phyloP scores from a whole-genome alignment of 1,140 invertebrate species.

The Euglossa dilemma region DNA sequence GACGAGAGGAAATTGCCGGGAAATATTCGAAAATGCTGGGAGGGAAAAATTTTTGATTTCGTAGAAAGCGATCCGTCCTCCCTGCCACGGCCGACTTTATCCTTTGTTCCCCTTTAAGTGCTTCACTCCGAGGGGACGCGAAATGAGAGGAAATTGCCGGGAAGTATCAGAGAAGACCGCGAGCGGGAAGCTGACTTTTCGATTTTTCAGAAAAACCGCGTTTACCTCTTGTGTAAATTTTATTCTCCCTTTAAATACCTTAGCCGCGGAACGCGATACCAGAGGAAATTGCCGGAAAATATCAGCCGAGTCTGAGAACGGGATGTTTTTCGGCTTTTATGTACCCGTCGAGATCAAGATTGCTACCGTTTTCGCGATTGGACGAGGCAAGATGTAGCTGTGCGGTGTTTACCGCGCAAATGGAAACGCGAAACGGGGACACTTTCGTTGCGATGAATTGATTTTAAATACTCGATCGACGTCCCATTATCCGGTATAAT shows the following conservation, averaged over 20 bases:
- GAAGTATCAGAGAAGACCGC: background rate
- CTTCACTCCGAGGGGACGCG: background rate
- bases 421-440: background rate
- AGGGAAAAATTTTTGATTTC: conserved; percentile 12
- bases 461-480: background rate
- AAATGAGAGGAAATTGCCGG: conserved; percentile 17
- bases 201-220: background rate
- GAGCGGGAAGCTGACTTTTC: background rate
- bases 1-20: background rate
- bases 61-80: background rate
- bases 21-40: background rate
- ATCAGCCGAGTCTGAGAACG: background rate
- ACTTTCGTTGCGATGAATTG: background rate
- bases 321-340: background rate
- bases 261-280: background rate
- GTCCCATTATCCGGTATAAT: background rate
- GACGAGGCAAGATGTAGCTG: background rate
- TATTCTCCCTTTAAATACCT: conserved; percentile 3
- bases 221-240: conserved; percentile 1
- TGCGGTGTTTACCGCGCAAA: too few relatives aligned
- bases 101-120: conserved; percentile 13
- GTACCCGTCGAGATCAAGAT: background rate
- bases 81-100: background rate
- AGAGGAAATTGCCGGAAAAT: conserved; percentile 13
- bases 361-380: background rate